phyloP scores from a whole-genome alignment of 1,140 invertebrate species.

The Harpegnathos saltator region DNA sequence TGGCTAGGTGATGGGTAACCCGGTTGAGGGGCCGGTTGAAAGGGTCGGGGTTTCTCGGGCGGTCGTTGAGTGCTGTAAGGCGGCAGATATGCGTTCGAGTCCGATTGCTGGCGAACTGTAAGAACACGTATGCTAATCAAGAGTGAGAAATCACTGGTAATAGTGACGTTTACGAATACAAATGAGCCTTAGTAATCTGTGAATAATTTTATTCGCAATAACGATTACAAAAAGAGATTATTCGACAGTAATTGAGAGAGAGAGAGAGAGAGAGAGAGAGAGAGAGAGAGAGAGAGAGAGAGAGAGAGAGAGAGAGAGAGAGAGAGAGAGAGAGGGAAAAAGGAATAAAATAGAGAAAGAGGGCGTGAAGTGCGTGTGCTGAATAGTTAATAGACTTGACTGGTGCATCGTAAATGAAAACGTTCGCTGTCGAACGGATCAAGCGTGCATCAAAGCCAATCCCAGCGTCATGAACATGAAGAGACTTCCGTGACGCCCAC shows the following conservation, averaged over 20 bases:
- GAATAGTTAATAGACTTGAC: conserved; percentile 19
- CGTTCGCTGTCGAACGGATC: conserved; percentile 17
- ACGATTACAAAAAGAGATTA: background rate
- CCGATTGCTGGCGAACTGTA: conserved; percentile 88
- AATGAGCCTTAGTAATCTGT: background rate
- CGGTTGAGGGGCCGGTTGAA: conserved; percentile 84
- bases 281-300: no score
- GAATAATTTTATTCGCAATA: no score
- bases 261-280: no score
- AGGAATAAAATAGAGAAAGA: no score
- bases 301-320: no score
- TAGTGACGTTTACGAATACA: background rate
- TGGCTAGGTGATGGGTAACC: conserved; percentile 74
- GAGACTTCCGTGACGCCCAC: conserved; percentile 18
- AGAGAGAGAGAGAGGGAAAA: no score
- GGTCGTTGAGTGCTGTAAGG: conserved; percentile 87
- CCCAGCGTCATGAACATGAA: conserved; percentile 32
- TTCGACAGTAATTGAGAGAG: no score
- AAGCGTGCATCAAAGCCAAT: conserved; percentile 55
- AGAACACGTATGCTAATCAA: conserved; percentile 64
- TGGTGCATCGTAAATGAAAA: conserved; percentile 32
- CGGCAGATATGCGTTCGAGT: conserved; percentile 86
- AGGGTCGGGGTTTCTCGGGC: conserved; percentile 89
- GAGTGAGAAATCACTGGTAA: background rate
- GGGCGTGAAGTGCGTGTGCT: background rate